Evolutionary conservation across 2,113 vertebrate species (phyloP).

Genomic region (Pterocles burchelli): DNA sequence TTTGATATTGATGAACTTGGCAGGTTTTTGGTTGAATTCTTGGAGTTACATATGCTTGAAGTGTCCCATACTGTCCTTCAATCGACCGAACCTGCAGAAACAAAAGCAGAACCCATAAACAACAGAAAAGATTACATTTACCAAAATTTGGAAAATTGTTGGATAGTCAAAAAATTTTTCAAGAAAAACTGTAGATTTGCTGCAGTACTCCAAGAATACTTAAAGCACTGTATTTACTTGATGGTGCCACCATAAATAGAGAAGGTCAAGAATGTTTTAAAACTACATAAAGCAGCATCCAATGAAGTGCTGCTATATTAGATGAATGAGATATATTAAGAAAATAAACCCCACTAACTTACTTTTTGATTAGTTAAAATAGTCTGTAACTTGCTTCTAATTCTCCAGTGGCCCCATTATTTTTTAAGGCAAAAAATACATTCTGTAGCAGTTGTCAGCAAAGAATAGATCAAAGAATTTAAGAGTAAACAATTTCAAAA

Average conservation of each 20-base stretch:
- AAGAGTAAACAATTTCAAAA: background rate
- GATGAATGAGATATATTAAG: background rate
- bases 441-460: background rate
- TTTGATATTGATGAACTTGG: slow-evolving; percentile 91
- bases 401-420: background rate
- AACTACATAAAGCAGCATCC: background rate
- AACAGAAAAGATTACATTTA: background rate
- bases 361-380: background rate
- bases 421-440: background rate
- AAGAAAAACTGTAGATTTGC: background rate
- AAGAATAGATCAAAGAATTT: background rate
- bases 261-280: background rate
- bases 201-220: background rate
- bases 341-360: background rate
- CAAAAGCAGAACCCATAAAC: background rate
- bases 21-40: slow-evolving; percentile 97
- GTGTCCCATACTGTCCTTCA: slow-evolving; percentile 94
- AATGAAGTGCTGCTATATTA: background rate
- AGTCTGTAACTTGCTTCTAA: background rate
- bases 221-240: background rate
- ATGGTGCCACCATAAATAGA: background rate
- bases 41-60: slow-evolving; percentile 94
- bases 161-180: background rate
- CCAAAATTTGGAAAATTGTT: background rate
- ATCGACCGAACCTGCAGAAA: slow-evolving; percentile 89